A percentile compares a stretch with the other conserved stretches of the same genome.
Conservation (phyloP, 2,113 vertebrate species). For the Peromyscus californicus region DNA sequence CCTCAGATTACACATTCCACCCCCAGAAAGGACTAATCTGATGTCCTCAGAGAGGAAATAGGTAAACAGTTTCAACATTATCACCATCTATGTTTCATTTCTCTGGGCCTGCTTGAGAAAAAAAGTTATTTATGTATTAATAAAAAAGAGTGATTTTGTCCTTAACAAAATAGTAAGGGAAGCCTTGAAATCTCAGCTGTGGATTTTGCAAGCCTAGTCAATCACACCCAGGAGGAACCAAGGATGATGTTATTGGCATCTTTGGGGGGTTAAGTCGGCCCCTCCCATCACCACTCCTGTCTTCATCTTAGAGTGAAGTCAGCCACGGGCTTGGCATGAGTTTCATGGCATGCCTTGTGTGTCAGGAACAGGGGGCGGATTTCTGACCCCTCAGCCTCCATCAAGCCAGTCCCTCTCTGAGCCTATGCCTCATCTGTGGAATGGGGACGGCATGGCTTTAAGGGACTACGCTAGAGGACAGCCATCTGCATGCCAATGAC, state of each 20-base stretch:
- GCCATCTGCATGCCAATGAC: rapidly evolving
- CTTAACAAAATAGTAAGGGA: conserved; percentile 75
- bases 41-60: conserved; percentile 72
- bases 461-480: rapidly evolving
- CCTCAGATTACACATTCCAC: conserved; percentile 70
- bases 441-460: not conserved
- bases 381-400: not conserved
- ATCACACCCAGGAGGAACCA: not conserved
- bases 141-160: conserved; percentile 76
- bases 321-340: not conserved
- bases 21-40: conserved; percentile 80
- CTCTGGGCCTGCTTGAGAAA: conserved; percentile 69
- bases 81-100: conserved; percentile 78
- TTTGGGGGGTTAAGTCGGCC: not conserved
- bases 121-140: conserved; percentile 81
- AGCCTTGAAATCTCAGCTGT: conserved; percentile 47
- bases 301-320: not conserved
- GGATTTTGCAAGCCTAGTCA: not conserved
- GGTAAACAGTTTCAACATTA: conserved; percentile 81
- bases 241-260: rapidly evolving
- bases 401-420: not conserved
- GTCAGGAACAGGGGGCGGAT: not conserved
- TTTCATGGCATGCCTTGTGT: rapidly evolving
- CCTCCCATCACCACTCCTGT: rapidly evolving
- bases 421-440: not conserved